A percentile compares a stretch with the other conserved stretches of the same genome.
Conservation (phyloP, 30 jellyfish, hydroid and myxozoan species). For the Cassiopea andromeda region DNA sequence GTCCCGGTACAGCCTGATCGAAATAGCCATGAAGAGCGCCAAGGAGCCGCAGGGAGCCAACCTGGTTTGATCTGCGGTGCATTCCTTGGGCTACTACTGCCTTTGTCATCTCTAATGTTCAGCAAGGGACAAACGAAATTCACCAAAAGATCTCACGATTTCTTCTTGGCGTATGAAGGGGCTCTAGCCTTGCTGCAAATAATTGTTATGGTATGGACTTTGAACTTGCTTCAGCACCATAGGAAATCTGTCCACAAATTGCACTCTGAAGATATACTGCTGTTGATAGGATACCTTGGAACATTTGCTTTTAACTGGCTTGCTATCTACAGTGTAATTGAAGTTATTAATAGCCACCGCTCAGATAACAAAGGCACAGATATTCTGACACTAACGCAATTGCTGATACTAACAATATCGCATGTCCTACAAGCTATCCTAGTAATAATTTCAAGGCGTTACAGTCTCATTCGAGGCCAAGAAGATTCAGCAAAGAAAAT, state of each 20-base stretch:
- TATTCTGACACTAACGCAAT: not conserved
- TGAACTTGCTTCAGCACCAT: slow-evolving; percentile 7
- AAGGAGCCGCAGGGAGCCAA: slow-evolving; percentile 8
- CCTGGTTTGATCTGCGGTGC: slow-evolving; percentile 43
- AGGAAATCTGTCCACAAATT: slow-evolving; percentile 2
- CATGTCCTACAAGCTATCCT: slow-evolving; percentile 32
- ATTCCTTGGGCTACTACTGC: slow-evolving; percentile 17
- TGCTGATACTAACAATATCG: not conserved
- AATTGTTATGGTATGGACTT: not conserved
- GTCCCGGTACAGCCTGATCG: not conserved
- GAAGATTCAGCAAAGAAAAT: not conserved
- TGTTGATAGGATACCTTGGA: slow-evolving; percentile 30
- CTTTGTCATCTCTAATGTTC: slow-evolving; percentile 15
- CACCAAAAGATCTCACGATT: slow-evolving; percentile 32
- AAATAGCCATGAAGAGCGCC: not conserved
- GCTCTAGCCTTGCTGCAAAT: slow-evolving; percentile 25
- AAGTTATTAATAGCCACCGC: not conserved
- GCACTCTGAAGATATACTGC: slow-evolving; percentile 38
- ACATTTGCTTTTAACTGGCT: slow-evolving; percentile 23
- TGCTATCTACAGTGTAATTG: slow-evolving; percentile 11
- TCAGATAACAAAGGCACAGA: not conserved
- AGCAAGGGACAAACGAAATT: not conserved
- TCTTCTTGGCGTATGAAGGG: slow-evolving; percentile 38
- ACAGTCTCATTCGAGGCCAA: not conserved
- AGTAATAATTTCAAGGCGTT: slow-evolving; percentile 30